Percentiles rank a stretch among this genome's conserved stretches.
Evolutionary conservation across 2,797 vertebrate species (phyloP).

Genomic region (Characodon lateralis): DNA sequence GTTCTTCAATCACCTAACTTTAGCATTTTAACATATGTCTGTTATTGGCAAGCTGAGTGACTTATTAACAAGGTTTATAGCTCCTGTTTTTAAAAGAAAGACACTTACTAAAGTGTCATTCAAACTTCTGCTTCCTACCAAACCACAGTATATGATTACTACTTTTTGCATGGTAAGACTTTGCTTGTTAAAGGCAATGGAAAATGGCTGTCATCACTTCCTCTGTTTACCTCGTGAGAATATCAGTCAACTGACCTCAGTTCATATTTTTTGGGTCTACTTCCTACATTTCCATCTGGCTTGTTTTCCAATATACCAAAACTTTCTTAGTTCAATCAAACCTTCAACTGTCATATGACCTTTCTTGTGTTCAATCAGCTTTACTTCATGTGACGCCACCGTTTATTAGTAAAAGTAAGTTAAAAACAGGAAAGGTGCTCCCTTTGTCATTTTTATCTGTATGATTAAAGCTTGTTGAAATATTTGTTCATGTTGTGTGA

Average conservation of each 20-base stretch:
- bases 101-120: neutral
- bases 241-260: slow-evolving; percentile 28
- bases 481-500: neutral
- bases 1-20: too few relatives aligned
- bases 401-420: neutral
- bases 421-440: neutral
- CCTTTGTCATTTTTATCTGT: neutral
- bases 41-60: too few relatives aligned
- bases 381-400: slow-evolving; percentile 11
- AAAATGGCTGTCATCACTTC: neutral
- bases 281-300: slow-evolving; percentile 10
- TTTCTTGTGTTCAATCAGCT: neutral
- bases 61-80: too few relatives aligned
- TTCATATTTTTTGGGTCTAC: slow-evolving; percentile 22
- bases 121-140: neutral
- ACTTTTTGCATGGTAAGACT: neutral
- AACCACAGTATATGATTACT: neutral
- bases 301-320: neutral
- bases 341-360: slow-evolving; percentile 17
- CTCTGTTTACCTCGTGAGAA: neutral
- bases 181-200: neutral
- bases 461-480: neutral
- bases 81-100: neutral
- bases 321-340: neutral
- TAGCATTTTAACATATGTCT: too few relatives aligned